phyloP scores from a whole-genome alignment of 2,113 vertebrate species.

The Callaeas wilsoni region DNA sequence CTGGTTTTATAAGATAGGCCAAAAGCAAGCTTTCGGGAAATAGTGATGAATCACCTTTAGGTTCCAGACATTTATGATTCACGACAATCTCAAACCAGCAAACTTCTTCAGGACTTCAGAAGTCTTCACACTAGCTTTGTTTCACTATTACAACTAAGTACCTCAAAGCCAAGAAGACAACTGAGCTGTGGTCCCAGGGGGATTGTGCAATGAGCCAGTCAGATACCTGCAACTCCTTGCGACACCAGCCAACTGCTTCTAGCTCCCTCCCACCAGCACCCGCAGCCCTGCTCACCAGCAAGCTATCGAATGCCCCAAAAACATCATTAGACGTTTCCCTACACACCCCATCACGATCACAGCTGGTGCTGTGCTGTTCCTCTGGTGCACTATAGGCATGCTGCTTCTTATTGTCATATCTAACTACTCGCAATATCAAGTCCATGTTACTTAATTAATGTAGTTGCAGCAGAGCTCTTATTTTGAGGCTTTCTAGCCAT shows the following conservation, averaged over 20 bases:
- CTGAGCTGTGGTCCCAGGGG: neutral
- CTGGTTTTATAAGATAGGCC: neutral
- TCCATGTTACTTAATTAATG: neutral
- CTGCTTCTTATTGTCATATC: neutral
- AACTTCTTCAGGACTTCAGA: neutral
- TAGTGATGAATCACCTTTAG: neutral
- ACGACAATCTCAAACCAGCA: neutral
- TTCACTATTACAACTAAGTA: neutral
- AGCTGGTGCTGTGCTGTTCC: neutral
- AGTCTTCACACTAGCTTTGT: neutral
- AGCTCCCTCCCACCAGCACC: neutral
- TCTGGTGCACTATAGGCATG: accelerated
- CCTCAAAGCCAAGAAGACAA: neutral
- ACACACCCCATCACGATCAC: neutral
- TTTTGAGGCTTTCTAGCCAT: neutral
- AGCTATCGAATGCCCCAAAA: neutral
- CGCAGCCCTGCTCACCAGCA: accelerated
- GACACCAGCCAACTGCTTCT: neutral
- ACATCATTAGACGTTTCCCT: neutral
- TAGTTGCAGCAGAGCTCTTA: neutral
- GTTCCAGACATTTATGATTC: neutral
- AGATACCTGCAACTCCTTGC: neutral
- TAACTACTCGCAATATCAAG: neutral
- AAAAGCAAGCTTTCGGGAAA: neutral
- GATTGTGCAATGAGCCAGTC: neutral